Conservation (phyloP, 2,888 invertebrate genomes). For the Tenthredo mesomela region DNA sequence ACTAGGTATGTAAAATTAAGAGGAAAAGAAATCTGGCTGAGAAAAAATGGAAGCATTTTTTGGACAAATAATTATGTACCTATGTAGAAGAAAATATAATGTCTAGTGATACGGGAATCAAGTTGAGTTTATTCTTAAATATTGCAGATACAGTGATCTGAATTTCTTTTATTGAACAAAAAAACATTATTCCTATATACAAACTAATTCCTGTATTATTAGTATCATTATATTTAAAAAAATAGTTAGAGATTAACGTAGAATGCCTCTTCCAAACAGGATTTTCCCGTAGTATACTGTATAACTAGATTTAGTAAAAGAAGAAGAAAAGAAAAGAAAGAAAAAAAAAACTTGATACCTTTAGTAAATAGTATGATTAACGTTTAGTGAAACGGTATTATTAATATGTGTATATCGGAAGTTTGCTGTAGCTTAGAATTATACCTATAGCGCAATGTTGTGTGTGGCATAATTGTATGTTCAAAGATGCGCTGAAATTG, state of each 20-base stretch:
- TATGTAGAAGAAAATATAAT: slow-evolving; percentile 19
- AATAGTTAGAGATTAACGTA: background rate
- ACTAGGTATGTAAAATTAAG: background rate
- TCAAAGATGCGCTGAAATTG: slow-evolving; percentile 26
- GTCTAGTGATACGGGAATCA: slow-evolving; percentile 24
- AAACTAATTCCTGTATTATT: slow-evolving; percentile 2
- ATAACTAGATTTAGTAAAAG: slow-evolving; percentile 38
- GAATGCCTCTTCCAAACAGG: slow-evolving; percentile 45
- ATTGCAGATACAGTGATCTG: background rate
- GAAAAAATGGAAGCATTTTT: slow-evolving; percentile 4
- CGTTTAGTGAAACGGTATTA: slow-evolving; percentile 36
- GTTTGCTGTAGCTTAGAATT: slow-evolving; percentile 36
- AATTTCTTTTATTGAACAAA: slow-evolving; percentile 1
- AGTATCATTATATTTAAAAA: background rate
- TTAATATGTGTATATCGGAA: slow-evolving; percentile 25
- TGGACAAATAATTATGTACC: background rate
- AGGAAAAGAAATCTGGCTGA: background rate
- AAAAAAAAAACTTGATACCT: slow-evolving; percentile 15
- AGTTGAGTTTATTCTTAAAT: background rate
- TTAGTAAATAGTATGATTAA: slow-evolving; percentile 23
- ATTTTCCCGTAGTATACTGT: slow-evolving; percentile 25
- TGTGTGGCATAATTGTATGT: slow-evolving; percentile 39
- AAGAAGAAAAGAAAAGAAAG: background rate
- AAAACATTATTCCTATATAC: background rate
- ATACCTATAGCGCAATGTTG: slow-evolving; percentile 33